Evolutionary conservation across 1,140 invertebrate genomes (phyloP).

Genomic region (Gryllus bimaculatus): DNA sequence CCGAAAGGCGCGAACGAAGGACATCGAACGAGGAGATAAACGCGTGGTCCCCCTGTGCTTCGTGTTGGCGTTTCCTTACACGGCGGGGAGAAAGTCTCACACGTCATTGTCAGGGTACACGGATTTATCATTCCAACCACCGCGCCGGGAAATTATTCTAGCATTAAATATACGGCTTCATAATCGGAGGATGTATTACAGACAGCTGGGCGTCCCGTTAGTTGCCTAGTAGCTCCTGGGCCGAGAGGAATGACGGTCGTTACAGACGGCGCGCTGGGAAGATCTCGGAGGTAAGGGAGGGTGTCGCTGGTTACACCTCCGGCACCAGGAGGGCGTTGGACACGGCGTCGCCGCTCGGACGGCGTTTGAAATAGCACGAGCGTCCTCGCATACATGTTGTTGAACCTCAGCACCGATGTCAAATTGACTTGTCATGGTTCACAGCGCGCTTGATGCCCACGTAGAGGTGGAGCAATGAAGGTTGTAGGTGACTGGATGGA

Average conservation of each 20-base stretch:
- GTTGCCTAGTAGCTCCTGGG: not conserved
- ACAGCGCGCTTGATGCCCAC: too few relatives aligned
- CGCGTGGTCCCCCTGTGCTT: not conserved
- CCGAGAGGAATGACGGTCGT: not conserved
- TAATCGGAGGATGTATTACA: not conserved
- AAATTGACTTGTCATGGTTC: too few relatives aligned
- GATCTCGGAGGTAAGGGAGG: not conserved
- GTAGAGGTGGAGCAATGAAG: too few relatives aligned
- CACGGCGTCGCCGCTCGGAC: too few relatives aligned
- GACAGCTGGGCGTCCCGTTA: not conserved
- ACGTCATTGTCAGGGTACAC: not conserved
- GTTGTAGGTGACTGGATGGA: too few relatives aligned
- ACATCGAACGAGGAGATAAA: not conserved
- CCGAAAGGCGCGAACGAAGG: not conserved
- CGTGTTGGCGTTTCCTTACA: not conserved
- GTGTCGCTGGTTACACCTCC: not conserved
- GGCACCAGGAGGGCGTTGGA: too few relatives aligned
- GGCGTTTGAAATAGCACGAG: too few relatives aligned
- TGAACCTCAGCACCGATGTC: too few relatives aligned
- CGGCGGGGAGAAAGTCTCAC: not conserved
- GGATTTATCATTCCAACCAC: not conserved
- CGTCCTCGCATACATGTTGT: too few relatives aligned
- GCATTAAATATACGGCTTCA: not conserved
- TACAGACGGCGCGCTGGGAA: not conserved
- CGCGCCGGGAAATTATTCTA: not conserved